phyloP scores from a whole-genome alignment of 2,797 vertebrate species.

The Diplodus sargus region DNA sequence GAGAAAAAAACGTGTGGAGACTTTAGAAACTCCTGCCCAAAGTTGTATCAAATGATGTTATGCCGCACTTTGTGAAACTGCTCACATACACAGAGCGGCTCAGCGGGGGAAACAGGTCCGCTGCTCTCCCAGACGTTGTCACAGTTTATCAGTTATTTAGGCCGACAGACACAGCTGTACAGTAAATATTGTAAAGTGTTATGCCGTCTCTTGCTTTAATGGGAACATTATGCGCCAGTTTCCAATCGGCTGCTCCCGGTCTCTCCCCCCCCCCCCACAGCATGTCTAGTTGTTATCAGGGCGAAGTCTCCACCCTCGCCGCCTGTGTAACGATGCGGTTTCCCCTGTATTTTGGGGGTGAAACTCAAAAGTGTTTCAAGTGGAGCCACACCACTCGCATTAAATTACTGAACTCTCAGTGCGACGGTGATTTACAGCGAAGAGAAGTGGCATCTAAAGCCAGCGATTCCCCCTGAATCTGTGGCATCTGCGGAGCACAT shows the following conservation, averaged over 20 bases:
- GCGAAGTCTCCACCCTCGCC: conserved; percentile 27
- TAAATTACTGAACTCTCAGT: conserved; percentile 66
- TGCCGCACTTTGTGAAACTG: conserved; percentile 66
- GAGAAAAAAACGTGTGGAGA: conserved; percentile 64
- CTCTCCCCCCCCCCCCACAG: background rate
- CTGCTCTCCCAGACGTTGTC: conserved; percentile 35
- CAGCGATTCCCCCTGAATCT: conserved; percentile 60
- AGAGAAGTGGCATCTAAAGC: conserved; percentile 55
- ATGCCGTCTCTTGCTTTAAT: conserved; percentile 30
- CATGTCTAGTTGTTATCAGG: conserved; percentile 43
- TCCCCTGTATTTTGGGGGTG: conserved; percentile 55
- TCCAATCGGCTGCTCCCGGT: conserved; percentile 25
- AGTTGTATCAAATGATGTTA: conserved; percentile 69
- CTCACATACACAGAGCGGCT: conserved; percentile 53
- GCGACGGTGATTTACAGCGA: conserved; percentile 65
- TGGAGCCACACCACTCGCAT: conserved; percentile 47
- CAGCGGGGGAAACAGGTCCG: conserved; percentile 44
- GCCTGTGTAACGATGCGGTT: conserved; percentile 49
- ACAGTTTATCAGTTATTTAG: conserved; percentile 55
- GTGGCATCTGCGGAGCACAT: conserved; percentile 75
- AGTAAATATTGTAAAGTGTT: conserved; percentile 44
- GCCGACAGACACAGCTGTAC: conserved; percentile 44
- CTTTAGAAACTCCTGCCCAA: conserved; percentile 71
- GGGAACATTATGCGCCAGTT: conserved; percentile 39
- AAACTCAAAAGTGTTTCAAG: conserved; percentile 65